These are phyloP conservation scores for Penaeus monodon DNA, from an alignment of 2,888 invertebrate genomes.

Conservation along the genomic window DNA sequence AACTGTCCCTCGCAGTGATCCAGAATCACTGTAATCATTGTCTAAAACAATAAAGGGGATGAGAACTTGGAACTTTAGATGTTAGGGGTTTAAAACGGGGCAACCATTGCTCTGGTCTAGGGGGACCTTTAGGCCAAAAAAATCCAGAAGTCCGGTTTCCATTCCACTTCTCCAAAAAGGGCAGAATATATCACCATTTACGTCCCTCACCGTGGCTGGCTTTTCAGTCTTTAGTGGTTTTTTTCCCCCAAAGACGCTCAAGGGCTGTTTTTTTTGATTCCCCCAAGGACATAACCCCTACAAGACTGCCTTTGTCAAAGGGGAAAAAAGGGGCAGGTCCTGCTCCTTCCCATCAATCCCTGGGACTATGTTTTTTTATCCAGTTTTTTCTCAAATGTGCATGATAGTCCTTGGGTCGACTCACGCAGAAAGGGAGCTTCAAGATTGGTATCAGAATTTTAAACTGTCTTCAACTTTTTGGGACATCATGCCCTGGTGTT, in stretches of 20 bases:
- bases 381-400: conserved; percentile 76
- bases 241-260: conserved; percentile 30
- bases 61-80: conserved; percentile 83
- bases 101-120: conserved; percentile 70
- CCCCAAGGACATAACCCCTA: conserved; percentile 83
- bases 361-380: conserved; percentile 86
- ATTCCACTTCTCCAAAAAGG: conserved; percentile 80
- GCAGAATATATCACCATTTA: conserved; percentile 92
- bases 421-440: conserved; percentile 79
- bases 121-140: conserved; percentile 76
- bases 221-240: conserved; percentile 70
- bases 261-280: conserved; percentile 76
- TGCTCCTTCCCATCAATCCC: conserved; percentile 96
- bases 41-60: conserved; percentile 91
- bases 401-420: conserved; percentile 69
- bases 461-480: conserved; percentile 77
- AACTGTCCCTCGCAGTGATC: conserved; percentile 80
- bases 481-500: conserved; percentile 89
- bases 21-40: conserved; percentile 86
- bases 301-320: conserved; percentile 68
- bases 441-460: conserved; percentile 78
- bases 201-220: conserved; percentile 87
- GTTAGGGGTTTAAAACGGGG: neutral
- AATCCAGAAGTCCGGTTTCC: conserved; percentile 77
- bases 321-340: conserved; percentile 83